Evolutionary conservation across 1,140 invertebrate genomes (phyloP).

Genomic region (Macrostomum lignano): DNA sequence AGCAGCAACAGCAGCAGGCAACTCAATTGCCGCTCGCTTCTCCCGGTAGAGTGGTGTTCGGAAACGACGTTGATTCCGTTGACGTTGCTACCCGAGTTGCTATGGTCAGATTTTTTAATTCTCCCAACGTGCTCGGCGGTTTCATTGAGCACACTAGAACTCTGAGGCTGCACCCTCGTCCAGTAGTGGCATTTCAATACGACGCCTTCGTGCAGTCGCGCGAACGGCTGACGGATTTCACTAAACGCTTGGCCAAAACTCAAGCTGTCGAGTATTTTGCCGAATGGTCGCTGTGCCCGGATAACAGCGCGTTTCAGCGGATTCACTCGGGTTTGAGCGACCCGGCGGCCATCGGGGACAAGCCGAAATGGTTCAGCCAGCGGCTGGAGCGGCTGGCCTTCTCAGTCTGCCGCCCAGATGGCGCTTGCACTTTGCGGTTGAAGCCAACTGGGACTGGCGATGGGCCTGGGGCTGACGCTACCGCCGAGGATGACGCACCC

Average conservation of each 20-base stretch:
- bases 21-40: no score
- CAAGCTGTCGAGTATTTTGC: slow-evolving; percentile 93
- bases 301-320: slow-evolving; percentile 75
- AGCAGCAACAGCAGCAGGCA: no score
- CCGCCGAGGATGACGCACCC: no score
- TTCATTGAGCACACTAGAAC: slow-evolving; percentile 90
- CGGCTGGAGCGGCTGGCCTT: slow-evolving; percentile 61
- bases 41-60: no score
- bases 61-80: slow-evolving; percentile 85
- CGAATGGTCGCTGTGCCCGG: slow-evolving; percentile 83
- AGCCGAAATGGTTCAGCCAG: slow-evolving; percentile 64
- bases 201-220: slow-evolving; percentile 81
- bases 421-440: background rate
- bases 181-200: slow-evolving; percentile 91
- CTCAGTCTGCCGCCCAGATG: slow-evolving; percentile 34
- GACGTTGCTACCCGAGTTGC: slow-evolving; percentile 91
- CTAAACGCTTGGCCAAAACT: slow-evolving; percentile 51
- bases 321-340: slow-evolving; percentile 81
- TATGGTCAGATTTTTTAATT: slow-evolving; percentile 96
- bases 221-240: slow-evolving; percentile 48
- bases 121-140: slow-evolving; percentile 74
- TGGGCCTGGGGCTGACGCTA: no score
- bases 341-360: slow-evolving; percentile 75
- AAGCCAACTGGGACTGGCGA: no score
- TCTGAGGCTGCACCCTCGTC: slow-evolving; percentile 68